Percentiles rank a stretch among this genome's conserved stretches.
Conservation (phyloP, 2,797 vertebrate species). For the Rhinella marina region DNA sequence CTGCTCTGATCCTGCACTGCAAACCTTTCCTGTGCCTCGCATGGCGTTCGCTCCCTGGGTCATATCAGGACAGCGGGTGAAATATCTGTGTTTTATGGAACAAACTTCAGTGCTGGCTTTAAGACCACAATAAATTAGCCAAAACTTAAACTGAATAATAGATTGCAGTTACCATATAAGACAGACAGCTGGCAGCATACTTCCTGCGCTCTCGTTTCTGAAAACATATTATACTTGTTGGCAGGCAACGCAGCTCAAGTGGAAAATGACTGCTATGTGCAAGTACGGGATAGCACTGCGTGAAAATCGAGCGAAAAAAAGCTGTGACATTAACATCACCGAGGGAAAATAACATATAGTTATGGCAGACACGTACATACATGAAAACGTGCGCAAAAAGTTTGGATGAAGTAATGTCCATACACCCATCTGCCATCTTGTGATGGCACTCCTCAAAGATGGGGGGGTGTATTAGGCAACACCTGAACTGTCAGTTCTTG, state of each 20-base stretch:
- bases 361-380: neutral
- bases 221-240: constrained; percentile 58
- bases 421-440: too few relatives aligned
- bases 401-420: neutral
- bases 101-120: constrained; percentile 58
- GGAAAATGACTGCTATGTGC: constrained; percentile 46
- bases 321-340: constrained; percentile 5
- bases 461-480: too few relatives aligned
- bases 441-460: too few relatives aligned
- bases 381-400: neutral
- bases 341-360: neutral
- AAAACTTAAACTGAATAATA: constrained; percentile 59
- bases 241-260: constrained; percentile 30
- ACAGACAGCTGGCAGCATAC: constrained; percentile 58
- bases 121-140: constrained; percentile 57
- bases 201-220: constrained; percentile 44
- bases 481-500: too few relatives aligned
- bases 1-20: constrained; percentile 16
- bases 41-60: constrained; percentile 54
- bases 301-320: constrained; percentile 17
- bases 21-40: constrained; percentile 44
- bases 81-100: constrained; percentile 60
- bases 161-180: constrained; percentile 57
- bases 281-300: constrained; percentile 13
- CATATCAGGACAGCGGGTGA: constrained; percentile 58